phyloP scores from a whole-genome alignment of 2,888 invertebrate species.

The Panopea generosa region DNA sequence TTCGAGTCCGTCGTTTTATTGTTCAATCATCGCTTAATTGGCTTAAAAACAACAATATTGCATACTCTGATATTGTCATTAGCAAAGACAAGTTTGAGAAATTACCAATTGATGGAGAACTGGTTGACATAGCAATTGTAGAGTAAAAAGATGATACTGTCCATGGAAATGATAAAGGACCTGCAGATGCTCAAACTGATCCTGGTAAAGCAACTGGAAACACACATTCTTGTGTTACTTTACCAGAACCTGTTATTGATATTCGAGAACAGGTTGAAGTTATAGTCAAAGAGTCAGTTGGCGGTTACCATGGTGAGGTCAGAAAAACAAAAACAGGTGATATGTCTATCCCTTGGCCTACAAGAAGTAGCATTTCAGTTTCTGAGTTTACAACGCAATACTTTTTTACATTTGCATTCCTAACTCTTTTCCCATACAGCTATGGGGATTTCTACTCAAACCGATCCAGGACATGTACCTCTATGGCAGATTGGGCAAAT shows the following conservation, averaged over 20 bases:
- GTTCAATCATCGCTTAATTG: too few relatives aligned
- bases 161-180: constrained; percentile 34
- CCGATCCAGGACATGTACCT: neutral
- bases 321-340: neutral
- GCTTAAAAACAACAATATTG: constrained; percentile 57
- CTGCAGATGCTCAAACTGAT: constrained; percentile 40
- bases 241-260: constrained; percentile 20
- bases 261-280: too few relatives aligned
- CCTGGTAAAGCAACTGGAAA: constrained; percentile 24
- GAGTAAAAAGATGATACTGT: constrained; percentile 1
- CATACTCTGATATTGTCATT: constrained; percentile 47
- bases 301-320: constrained; percentile 12
- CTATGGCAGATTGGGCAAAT: constrained; percentile 11
- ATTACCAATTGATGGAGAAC: too few relatives aligned
- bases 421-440: constrained; percentile 58
- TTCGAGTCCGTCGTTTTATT: too few relatives aligned
- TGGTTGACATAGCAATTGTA: constrained; percentile 12
- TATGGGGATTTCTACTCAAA: constrained; percentile 15
- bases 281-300: constrained; percentile 11
- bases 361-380: constrained; percentile 43
- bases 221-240: constrained; percentile 26
- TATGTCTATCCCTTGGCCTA: constrained; percentile 50
- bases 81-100: constrained; percentile 25
- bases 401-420: constrained; percentile 61
- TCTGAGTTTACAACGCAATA: constrained; percentile 35